Percentiles rank a stretch among this genome's conserved stretches.
Evolutionary conservation across 2,113 vertebrate genomes (phyloP).

Genomic region (Apeltes quadracus): DNA sequence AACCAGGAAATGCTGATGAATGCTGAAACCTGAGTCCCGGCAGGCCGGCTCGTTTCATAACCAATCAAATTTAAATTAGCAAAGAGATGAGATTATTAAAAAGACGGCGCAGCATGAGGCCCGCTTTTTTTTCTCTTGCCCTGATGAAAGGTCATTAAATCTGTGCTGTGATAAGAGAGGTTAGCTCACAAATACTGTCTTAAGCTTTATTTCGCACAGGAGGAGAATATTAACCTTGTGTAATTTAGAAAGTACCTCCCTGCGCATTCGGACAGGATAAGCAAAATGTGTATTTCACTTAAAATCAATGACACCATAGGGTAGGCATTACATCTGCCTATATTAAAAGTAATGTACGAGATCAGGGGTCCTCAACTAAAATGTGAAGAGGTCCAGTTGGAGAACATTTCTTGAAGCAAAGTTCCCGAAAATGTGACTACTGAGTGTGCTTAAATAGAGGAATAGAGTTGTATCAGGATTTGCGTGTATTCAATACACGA

Average conservation of each 20-base stretch:
- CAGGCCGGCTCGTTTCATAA: conserved; percentile 82
- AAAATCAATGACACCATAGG: too few species aligned
- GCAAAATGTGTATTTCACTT: too few species aligned
- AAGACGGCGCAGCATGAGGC: conserved; percentile 60
- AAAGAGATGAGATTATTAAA: conserved; percentile 84
- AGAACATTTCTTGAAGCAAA: too few species aligned
- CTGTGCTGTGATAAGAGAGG: conserved; percentile 34
- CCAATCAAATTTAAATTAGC: conserved; percentile 90
- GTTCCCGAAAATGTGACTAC: too few species aligned
- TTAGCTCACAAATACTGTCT: conserved; percentile 75
- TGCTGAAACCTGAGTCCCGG: conserved; percentile 81
- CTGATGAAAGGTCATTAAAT: conserved; percentile 77
- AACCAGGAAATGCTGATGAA: conserved; percentile 84
- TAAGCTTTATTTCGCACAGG: conserved; percentile 42
- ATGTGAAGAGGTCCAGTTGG: too few species aligned
- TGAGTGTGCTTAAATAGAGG: too few species aligned
- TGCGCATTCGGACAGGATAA: too few species aligned
- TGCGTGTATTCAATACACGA: too few species aligned
- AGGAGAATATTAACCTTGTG: not conserved
- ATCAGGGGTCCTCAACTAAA: too few species aligned
- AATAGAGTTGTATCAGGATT: too few species aligned
- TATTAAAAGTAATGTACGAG: too few species aligned
- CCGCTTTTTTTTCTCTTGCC: conserved; percentile 56
- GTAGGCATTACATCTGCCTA: too few species aligned
- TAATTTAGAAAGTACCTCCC: not conserved